Evolutionary conservation across 1,140 invertebrate genomes (phyloP).

Genomic region (Sweltsa coloradensis): DNA sequence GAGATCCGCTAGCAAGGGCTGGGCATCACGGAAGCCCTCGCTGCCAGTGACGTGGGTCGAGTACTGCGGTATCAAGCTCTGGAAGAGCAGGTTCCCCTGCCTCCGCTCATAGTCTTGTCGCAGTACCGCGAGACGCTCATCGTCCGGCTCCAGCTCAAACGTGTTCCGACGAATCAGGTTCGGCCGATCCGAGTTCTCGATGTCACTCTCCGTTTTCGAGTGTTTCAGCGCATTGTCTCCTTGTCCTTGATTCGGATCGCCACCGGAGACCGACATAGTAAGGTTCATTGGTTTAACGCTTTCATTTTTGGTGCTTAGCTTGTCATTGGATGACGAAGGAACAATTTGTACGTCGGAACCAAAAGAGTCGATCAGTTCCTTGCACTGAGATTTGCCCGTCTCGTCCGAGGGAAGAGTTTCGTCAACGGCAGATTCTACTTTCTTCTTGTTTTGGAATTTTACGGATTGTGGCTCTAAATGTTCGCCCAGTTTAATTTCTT

Average conservation of each 20-base stretch:
- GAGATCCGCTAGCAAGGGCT: not conserved
- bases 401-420: too few species aligned
- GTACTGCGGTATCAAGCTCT: conserved; percentile 38
- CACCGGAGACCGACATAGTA: not conserved
- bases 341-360: too few species aligned
- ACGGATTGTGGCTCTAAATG: conserved; percentile 8
- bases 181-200: conserved; percentile 20
- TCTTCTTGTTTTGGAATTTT: too few species aligned
- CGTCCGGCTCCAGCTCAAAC: conserved; percentile 34
- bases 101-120: conserved; percentile 43
- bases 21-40: conserved; percentile 17
- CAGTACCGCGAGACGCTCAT: conserved; percentile 30
- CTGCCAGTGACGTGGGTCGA: conserved; percentile 34
- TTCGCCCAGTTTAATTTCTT: conserved; percentile 12
- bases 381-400: too few species aligned
- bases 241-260: not conserved
- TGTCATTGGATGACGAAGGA: too few species aligned
- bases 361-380: too few species aligned
- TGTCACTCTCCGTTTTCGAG: not conserved
- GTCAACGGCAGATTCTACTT: too few species aligned
- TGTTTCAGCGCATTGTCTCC: not conserved
- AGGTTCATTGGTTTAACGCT: too few species aligned
- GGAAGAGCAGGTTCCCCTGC: conserved; percentile 40
- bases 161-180: conserved; percentile 36
- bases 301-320: too few species aligned